Base-by-base conservation (phyloP, 2,888 invertebrate genomes). In the Aporophyla lueneburgensis region DNA sequence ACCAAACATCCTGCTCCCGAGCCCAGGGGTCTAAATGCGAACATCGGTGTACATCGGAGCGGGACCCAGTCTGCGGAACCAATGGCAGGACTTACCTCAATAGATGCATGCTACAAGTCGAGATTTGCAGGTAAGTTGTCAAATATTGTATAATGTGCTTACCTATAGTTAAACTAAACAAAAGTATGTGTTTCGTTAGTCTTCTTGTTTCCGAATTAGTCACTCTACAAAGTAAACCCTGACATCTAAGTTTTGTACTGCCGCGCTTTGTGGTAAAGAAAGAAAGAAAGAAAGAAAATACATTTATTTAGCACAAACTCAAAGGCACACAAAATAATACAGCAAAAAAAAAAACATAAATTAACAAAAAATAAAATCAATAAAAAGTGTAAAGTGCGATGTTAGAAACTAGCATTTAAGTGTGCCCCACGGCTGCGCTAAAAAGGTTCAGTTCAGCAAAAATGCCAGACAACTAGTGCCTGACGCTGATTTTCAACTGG, bases 51-150 rank as follows among this genome's bases (percentile, higher is more conserved):
- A 97, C 98, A 1, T 97, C 97, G 1, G 99, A 99, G 91, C 97
- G 98, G 87, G 99, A 99, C 92, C 98, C 98, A 0, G 98, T 99
- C 40, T 99, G 99, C 91, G 99, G 99, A 0, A 97, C 96, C 40
- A 96, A 96, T 62, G 96, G 99, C 49, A 97, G 98, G 81, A 99
- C 99, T 0, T 99, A 99, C 90, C 96, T 98, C 62, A 99, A 99
- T 94, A 97, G 98, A 90, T 99, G 98, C 87, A 97, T 97, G 97
- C 95, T 98, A 80, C 97, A 98, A 90, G 98, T 98, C 0, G 98
- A 98, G 92, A 97, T 98, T 86, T 98, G 98, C 97, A 97, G 98
- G 98, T 98, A 66, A 87, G 81, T 16, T 67, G 12, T 63, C n/a
- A 63, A 53, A 21, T 43, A n/a, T n/a, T n/a, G n/a, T n/a, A 43